Percentiles rank a stretch among this genome's conserved stretches.
Evolutionary conservation across 64 coral and sea anemone genomes (phyloP).

Genomic region (Montipora cactus): DNA sequence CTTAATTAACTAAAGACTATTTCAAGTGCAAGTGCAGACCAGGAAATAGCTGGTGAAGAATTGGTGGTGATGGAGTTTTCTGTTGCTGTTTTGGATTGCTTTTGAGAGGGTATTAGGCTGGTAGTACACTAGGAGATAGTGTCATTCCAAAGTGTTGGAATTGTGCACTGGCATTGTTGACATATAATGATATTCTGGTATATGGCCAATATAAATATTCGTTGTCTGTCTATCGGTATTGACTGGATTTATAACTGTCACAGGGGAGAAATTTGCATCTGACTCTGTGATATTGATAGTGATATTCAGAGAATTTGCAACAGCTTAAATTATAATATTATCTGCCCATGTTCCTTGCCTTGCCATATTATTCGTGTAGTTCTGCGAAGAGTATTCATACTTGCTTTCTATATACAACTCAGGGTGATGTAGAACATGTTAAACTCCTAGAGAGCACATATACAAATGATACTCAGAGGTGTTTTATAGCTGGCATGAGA

Average conservation of each 20-base stretch:
- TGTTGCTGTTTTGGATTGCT: slow-evolving; percentile 24
- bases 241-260: slow-evolving; percentile 37
- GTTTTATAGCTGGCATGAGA: slow-evolving; percentile 41
- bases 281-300: slow-evolving; percentile 20
- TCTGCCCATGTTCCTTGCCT: slow-evolving; percentile 67
- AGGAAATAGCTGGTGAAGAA: too few species aligned
- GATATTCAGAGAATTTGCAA: slow-evolving; percentile 76
- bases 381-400: slow-evolving; percentile 39
- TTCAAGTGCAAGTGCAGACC: too few species aligned
- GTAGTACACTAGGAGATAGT: background rate
- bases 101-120: too few species aligned
- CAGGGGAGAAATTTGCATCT: slow-evolving; percentile 25
- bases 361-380: slow-evolving; percentile 55
- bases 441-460: slow-evolving; percentile 47
- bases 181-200: slow-evolving; percentile 62
- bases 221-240: background rate
- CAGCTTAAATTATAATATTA: slow-evolving; percentile 66
- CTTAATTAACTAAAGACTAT: too few species aligned
- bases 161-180: slow-evolving; percentile 5
- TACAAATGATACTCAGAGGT: slow-evolving; percentile 57
- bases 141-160: slow-evolving; percentile 20
- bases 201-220: slow-evolving; percentile 60
- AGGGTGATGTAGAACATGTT: slow-evolving; percentile 61
- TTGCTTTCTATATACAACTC: slow-evolving; percentile 58
- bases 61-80: too few species aligned